A percentile compares a stretch with the other conserved stretches of the same genome.
Conservation (phyloP, 2,888 invertebrate genomes). For the Germaria angustata region DNA sequence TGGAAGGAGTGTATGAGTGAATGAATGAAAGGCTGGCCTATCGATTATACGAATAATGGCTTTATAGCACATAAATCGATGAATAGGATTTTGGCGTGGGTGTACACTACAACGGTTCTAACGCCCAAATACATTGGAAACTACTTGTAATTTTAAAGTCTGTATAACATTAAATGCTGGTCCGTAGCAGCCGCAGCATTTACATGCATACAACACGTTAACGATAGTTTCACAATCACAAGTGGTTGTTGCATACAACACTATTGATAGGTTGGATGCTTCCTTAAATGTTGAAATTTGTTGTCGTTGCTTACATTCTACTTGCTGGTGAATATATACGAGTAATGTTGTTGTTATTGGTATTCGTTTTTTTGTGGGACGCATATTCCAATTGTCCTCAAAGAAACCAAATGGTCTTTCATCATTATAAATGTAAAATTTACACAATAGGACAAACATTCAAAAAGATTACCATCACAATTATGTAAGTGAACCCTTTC, state of each 20-base stretch:
- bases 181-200: constrained; percentile 3
- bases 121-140: constrained; percentile 72
- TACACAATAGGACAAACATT: constrained; percentile 25
- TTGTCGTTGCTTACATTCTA: constrained; percentile 16
- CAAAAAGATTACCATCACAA: constrained; percentile 47
- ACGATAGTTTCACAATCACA: constrained; percentile 66
- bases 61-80: constrained; percentile 76
- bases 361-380: not conserved
- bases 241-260: constrained; percentile 60
- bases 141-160: constrained; percentile 39
- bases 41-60: constrained; percentile 67
- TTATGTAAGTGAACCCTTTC: constrained; percentile 36
- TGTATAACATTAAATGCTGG: constrained; percentile 17
- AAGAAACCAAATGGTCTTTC: constrained; percentile 55
- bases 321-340: not conserved
- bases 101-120: constrained; percentile 57
- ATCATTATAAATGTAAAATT: constrained; percentile 48
- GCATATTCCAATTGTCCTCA: constrained; percentile 50
- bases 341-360: not conserved
- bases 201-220: constrained; percentile 60
- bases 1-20: not conserved
- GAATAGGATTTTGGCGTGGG: constrained; percentile 68
- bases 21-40: constrained; percentile 31
- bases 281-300: not conserved
- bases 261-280: constrained; percentile 39